Base-by-base conservation (phyloP, 2,797 vertebrate genomes). In the Pipistrellus pygmaeus region DNA sequence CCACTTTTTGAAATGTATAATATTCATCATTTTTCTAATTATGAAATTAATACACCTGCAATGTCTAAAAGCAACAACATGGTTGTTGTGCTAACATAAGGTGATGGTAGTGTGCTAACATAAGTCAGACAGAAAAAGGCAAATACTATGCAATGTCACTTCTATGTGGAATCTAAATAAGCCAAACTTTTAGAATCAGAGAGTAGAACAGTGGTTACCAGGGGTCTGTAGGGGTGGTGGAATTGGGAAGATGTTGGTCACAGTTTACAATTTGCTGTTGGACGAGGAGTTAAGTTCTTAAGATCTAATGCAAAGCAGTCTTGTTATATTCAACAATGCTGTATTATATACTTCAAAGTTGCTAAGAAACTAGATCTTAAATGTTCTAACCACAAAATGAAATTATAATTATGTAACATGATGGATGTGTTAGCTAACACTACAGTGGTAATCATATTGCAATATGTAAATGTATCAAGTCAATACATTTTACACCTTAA, bases 11-110 rank as follows among this genome's bases (percentile, higher is more conserved):
- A 75, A 48, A 53, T 86, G 51, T 73, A 2, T 66, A 85, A 81
- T 86, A 69, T 27, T 90, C 51, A 85, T 81, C 41, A 41, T 44
- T 41, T 90, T 76, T 81, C 75, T 90, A 20, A 76, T 81, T 51
- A 76, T n/a, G n/a, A 76, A 86, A 90, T 85, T 75, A 85, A 90
- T 62, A 90, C 53, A 69, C 46, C 23, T 69, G 8, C 11, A 55
- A 38, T 35, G 68, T 86, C 14, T 85, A 69, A 85, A 90, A 76
- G 78, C 1, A 11, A 35, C 85, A 57, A 68, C 69, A 60, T 41
- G 38, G n/a, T 69, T 66, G 38, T 41, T 41, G 57, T 83, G 69
- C 77, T 82, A 68, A 75, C 3, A 35, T 38, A 81, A 53, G 23
- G 38, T 41, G 38, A 41, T 41, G 38, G 38, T 41, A 41, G 38